These are phyloP conservation scores for Ganaspis sp. DNA, from an alignment of 1,140 invertebrate genomes.

Conservation along the genomic window DNA sequence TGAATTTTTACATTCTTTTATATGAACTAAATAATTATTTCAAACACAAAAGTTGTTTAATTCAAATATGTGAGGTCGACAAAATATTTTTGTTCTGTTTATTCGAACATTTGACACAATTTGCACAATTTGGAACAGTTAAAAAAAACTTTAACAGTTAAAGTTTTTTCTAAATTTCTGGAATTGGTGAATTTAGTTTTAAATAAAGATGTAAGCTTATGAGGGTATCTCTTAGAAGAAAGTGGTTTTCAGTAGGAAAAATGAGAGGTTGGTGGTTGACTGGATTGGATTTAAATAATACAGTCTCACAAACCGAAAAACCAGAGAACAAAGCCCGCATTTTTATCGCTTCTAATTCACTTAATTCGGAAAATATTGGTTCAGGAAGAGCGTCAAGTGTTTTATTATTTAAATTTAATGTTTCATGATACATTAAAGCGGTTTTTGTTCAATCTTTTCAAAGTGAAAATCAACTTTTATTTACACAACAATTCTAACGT, in stretches of 20 bases:
- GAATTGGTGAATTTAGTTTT: neutral
- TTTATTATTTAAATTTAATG: neutral
- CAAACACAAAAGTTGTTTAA: no score
- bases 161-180: neutral
- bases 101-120: no score
- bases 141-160: no score
- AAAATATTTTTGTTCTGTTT: no score
- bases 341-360: constrained; percentile 72
- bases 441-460: no score
- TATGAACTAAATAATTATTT: no score
- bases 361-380: constrained; percentile 47
- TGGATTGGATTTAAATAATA: constrained; percentile 73
- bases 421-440: neutral
- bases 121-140: no score
- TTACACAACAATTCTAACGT: no score
- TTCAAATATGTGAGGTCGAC: no score
- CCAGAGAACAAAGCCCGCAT: constrained; percentile 54
- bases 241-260: constrained; percentile 54
- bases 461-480: no score
- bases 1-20: no score
- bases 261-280: constrained; percentile 58
- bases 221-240: neutral
- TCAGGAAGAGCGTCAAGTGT: neutral
- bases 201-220: constrained; percentile 8
- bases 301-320: constrained; percentile 61